These are phyloP conservation scores for Whitmania pigra DNA, from an alignment of 1,140 invertebrate species.

Conservation along the genomic window DNA sequence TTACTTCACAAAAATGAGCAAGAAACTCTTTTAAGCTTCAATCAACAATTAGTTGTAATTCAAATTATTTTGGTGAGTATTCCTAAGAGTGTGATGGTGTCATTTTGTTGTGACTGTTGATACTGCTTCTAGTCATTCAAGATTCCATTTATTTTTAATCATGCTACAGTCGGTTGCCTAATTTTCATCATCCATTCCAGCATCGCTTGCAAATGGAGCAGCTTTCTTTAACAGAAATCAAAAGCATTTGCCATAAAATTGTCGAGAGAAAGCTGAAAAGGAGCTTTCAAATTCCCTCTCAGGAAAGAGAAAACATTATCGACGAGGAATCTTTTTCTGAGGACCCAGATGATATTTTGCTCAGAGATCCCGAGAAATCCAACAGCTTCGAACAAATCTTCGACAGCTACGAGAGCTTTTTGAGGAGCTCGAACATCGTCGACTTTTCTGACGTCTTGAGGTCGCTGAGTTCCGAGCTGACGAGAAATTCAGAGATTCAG, in stretches of 20 bases:
- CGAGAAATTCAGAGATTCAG: too few species aligned
- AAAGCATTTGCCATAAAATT: background rate
- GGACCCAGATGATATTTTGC: too few species aligned
- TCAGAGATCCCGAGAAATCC: too few species aligned
- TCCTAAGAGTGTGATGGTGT: background rate
- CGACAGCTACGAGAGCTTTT: background rate
- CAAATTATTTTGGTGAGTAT: conserved; percentile 10
- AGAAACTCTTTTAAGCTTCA: background rate
- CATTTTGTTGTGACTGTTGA: background rate
- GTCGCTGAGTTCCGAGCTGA: too few species aligned
- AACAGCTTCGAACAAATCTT: too few species aligned
- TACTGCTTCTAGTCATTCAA: too few species aligned
- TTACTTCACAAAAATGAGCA: conserved; percentile 5
- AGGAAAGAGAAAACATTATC: too few species aligned
- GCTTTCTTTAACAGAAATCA: background rate
- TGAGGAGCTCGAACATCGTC: background rate
- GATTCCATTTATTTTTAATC: background rate
- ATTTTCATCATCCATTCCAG: background rate
- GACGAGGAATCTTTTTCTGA: too few species aligned
- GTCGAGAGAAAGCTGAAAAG: background rate
- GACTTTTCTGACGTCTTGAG: background rate
- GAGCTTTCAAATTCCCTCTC: too few species aligned
- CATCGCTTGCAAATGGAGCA: conserved; percentile 6
- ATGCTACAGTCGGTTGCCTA: background rate
- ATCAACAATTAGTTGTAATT: conserved; percentile 5